Conservation (phyloP, 1,140 invertebrate species). For the Steinernema feltiae region DNA sequence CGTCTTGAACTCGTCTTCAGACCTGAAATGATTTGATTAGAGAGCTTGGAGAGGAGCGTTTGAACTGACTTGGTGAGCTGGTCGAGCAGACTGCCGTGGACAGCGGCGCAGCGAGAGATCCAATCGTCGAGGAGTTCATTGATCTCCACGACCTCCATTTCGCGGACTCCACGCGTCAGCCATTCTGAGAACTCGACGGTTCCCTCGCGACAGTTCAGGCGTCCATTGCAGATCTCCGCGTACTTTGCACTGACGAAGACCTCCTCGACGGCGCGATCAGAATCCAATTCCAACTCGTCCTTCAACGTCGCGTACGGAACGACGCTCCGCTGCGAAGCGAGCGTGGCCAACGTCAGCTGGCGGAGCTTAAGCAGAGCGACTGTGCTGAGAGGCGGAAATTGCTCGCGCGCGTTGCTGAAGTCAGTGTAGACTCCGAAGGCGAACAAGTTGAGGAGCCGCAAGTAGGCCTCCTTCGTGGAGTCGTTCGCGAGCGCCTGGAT, state of each 20-base stretch:
- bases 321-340: not conserved
- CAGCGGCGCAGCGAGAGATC: not conserved
- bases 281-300: not conserved
- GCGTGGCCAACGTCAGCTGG: not conserved
- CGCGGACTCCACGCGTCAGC: not conserved
- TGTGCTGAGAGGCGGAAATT: not conserved
- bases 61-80: not conserved
- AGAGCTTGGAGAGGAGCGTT: not conserved
- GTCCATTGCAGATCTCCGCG: not conserved
- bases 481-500: not conserved
- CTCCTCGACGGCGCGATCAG: not conserved
- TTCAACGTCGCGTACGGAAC: not conserved
- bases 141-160: not conserved
- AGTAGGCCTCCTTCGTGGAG: not conserved
- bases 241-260: not conserved
- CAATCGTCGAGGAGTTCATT: not conserved
- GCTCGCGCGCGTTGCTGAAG: not conserved
- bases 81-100: not conserved
- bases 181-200: not conserved
- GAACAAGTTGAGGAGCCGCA: not conserved
- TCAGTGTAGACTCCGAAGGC: not conserved
- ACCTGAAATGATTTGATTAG: not conserved
- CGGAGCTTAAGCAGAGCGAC: not conserved
- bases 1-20: not conserved
- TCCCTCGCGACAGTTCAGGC: conserved; percentile 1